Conservation (phyloP, 2,888 invertebrate genomes). For the Rhagonycha lutea region DNA sequence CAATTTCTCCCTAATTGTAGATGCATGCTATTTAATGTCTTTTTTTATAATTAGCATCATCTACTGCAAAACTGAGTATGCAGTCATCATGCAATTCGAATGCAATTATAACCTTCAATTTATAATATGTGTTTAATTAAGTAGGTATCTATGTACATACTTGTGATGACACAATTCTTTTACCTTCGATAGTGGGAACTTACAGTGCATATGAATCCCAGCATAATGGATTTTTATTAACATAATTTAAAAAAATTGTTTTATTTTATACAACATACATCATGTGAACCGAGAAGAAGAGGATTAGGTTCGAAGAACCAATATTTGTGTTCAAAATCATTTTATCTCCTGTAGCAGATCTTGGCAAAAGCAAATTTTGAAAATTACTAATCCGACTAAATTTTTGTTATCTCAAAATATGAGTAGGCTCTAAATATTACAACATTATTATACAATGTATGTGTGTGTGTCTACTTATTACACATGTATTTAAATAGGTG, state of each 20-base stretch:
- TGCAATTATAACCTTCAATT: not conserved
- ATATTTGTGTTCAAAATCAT: not conserved
- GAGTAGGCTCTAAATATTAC: no score
- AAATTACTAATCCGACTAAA: not conserved
- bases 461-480: not conserved
- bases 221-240: no score
- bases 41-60: not conserved
- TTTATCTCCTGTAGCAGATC: not conserved
- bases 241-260: not conserved
- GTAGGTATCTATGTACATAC: not conserved
- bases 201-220: no score
- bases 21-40: not conserved
- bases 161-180: not conserved
- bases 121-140: not conserved
- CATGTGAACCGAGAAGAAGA: not conserved
- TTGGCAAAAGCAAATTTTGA: not conserved
- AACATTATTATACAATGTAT: not conserved
- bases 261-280: no score
- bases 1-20: not conserved
- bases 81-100: no score
- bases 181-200: not conserved
- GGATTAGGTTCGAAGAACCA: not conserved
- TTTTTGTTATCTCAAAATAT: not conserved
- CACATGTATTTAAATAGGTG: not conserved
- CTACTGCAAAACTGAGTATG: not conserved